Conservation (phyloP, 2,797 vertebrate species). For the Enteromius paludinosus region DNA sequence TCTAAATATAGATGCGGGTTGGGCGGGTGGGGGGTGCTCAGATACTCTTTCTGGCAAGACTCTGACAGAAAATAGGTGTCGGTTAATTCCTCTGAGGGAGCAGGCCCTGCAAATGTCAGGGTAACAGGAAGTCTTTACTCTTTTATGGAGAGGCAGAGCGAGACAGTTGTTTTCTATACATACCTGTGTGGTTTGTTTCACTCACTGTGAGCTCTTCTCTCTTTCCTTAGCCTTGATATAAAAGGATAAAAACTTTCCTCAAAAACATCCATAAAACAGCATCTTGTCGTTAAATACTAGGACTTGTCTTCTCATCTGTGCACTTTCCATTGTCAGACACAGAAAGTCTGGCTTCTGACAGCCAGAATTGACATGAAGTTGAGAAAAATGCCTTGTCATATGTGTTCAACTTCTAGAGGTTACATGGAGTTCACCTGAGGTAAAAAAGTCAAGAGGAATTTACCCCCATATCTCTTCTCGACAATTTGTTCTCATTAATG, state of each 20-base stretch:
- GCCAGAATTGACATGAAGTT: constrained; percentile 1
- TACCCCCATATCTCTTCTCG: constrained; percentile 61
- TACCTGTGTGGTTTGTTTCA: constrained; percentile 18
- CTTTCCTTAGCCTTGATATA: background rate
- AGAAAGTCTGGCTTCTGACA: constrained; percentile 8
- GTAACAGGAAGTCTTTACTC: constrained; percentile 52
- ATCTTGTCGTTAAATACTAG: constrained; percentile 5
- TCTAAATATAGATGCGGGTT: constrained; percentile 69
- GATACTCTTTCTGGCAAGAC: constrained; percentile 63
- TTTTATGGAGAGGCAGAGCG: constrained; percentile 48
- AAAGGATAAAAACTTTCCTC: constrained; percentile 4
- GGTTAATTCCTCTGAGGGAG: constrained; percentile 65
- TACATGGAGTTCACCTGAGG: constrained; percentile 57
- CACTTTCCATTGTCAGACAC: background rate
- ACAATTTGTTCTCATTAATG: constrained; percentile 76
- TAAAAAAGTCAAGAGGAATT: constrained; percentile 69
- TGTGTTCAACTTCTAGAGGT: constrained; percentile 4
- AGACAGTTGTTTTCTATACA: constrained; percentile 20
- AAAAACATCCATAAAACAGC: constrained; percentile 4
- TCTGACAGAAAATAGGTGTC: constrained; percentile 70
- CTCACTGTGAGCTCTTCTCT: constrained; percentile 1
- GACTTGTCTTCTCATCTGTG: constrained; percentile 21
- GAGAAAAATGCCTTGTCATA: background rate
- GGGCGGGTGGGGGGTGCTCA: constrained; percentile 62
- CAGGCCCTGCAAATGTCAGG: constrained; percentile 64